These are phyloP conservation scores for Boleophthalmus pectinirostris DNA, from an alignment of 2,113 vertebrate genomes.

Conservation along the genomic window DNA sequence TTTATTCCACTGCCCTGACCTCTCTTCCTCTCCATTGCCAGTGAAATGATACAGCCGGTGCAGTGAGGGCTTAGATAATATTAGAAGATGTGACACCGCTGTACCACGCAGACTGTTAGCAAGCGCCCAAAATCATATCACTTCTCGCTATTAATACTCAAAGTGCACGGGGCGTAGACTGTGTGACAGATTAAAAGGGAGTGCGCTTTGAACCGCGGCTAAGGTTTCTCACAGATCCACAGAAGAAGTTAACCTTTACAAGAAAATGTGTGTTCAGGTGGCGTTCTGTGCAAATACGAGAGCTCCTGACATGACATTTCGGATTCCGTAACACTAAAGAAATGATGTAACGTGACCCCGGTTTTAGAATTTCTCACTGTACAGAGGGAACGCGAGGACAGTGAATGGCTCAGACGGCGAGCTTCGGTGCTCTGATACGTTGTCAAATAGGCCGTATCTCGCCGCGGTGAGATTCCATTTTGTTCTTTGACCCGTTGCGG, in stretches of 20 bases:
- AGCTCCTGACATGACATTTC: not conserved
- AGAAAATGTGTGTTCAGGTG: not conserved
- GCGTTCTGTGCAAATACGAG: constrained; percentile 6
- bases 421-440: not conserved
- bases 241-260: constrained; percentile 16
- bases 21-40: constrained; percentile 51
- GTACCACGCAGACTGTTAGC: constrained; percentile 11
- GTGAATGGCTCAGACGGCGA: not conserved
- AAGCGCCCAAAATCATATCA: constrained; percentile 43
- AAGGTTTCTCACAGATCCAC: constrained; percentile 11
- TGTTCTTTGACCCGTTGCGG: not conserved
- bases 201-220: constrained; percentile 2
- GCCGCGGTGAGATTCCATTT: not conserved
- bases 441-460: not conserved
- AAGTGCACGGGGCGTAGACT: constrained; percentile 8
- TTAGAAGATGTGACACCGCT: constrained; percentile 33
- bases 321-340: not conserved
- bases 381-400: constrained; percentile 10
- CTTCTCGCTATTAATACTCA: constrained; percentile 51
- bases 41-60: constrained; percentile 39
- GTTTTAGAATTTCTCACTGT: constrained; percentile 13
- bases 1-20: constrained; percentile 56
- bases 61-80: constrained; percentile 45
- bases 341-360: not conserved
- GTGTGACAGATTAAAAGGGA: constrained; percentile 20